Evolutionary conservation across 2,797 vertebrate species (phyloP).

Genomic region (Spea hammondii): DNA sequence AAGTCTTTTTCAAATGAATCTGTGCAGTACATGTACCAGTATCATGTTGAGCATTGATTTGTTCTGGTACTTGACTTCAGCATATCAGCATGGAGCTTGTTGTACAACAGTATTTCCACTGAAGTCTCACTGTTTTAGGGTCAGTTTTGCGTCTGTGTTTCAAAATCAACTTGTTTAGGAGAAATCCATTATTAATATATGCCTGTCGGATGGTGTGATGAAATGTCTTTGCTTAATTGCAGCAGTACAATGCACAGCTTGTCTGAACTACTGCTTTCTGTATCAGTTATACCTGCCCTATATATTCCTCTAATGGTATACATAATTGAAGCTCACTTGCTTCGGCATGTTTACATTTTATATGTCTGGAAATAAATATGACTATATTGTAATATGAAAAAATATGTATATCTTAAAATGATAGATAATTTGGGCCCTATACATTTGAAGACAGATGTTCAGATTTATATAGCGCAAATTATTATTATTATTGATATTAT

Average conservation of each 20-base stretch:
- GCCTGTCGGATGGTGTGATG: not conserved
- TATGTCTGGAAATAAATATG: no score
- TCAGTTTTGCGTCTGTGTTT: not conserved
- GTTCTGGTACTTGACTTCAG: constrained; percentile 11
- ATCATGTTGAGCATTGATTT: constrained; percentile 33
- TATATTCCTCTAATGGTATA: not conserved
- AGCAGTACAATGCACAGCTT: no score
- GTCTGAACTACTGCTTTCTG: not conserved
- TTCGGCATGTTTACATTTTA: no score
- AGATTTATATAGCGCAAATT: no score
- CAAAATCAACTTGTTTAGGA: constrained; percentile 1
- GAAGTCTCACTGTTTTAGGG: constrained; percentile 3
- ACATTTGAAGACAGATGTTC: no score
- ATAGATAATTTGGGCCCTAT: no score
- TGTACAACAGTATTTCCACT: constrained; percentile 20
- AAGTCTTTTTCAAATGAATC: constrained; percentile 6
- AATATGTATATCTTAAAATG: no score
- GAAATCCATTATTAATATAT: not conserved
- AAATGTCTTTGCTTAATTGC: not conserved
- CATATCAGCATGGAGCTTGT: constrained; percentile 8
- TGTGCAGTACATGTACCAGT: not conserved
- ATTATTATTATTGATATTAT: no score
- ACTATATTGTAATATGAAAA: no score
- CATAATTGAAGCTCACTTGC: no score
- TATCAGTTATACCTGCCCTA: not conserved